Evolutionary conservation across 2,888 invertebrate genomes (phyloP).

Genomic region (Eristalis arbustorum): DNA sequence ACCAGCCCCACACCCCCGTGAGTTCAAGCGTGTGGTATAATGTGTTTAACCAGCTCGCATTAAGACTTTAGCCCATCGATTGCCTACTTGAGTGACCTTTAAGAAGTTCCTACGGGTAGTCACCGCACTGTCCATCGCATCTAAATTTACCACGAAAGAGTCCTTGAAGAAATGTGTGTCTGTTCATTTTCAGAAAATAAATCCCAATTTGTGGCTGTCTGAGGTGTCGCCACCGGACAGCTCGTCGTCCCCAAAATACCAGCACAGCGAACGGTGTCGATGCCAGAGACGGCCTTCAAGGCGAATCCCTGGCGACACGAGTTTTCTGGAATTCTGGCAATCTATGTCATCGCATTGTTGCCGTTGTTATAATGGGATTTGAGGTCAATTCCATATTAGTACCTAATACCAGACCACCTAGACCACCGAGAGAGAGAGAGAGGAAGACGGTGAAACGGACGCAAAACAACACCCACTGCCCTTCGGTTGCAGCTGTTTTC

Average conservation of each 20-base stretch:
- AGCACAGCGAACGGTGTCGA: not conserved
- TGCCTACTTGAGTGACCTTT: not conserved
- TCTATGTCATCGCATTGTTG: slow-evolving; percentile 42
- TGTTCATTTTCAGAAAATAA: not conserved
- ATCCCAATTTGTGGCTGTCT: not conserved
- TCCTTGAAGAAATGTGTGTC: not conserved
- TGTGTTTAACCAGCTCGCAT: not conserved
- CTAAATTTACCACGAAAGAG: not conserved
- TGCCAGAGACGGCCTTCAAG: not conserved
- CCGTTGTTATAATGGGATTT: slow-evolving; percentile 29
- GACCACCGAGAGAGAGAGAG: not conserved
- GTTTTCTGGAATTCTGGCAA: slow-evolving; percentile 8
- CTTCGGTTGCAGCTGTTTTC: not conserved
- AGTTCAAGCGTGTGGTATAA: not conserved
- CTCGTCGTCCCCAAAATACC: not conserved
- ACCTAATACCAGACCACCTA: no score
- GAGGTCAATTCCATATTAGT: slow-evolving; percentile 41
- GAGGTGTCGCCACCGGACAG: not conserved
- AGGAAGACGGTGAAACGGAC: not conserved
- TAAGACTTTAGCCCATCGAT: not conserved
- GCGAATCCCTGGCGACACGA: not conserved
- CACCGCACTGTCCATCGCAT: not conserved
- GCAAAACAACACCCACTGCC: not conserved
- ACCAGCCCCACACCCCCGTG: no score
- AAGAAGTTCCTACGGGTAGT: not conserved